phyloP scores from a whole-genome alignment of 2,113 vertebrate genomes.

The Amblyornis subalaris region DNA sequence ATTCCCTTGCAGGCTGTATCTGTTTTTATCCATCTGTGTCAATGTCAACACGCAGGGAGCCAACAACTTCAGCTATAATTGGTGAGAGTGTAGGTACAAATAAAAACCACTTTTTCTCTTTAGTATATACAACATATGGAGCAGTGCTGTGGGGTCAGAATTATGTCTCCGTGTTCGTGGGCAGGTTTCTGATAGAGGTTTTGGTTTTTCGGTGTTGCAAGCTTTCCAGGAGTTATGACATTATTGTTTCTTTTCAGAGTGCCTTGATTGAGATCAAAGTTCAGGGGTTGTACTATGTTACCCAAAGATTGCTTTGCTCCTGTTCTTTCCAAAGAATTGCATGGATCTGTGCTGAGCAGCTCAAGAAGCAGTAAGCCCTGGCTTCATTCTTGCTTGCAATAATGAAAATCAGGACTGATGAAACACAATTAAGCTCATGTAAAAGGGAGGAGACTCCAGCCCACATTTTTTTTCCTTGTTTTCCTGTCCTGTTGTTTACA shows the following conservation, averaged over 20 bases:
- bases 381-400: neutral
- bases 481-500: neutral
- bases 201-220: neutral
- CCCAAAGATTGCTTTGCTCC: neutral
- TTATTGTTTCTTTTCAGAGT: neutral
- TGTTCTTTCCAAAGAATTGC: neutral
- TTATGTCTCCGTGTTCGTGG: neutral
- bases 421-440: neutral
- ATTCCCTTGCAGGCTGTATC: neutral
- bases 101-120: neutral
- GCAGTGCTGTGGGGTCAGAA: neutral
- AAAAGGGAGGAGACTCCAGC: neutral
- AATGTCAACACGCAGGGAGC: neutral
- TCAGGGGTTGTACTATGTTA: neutral
- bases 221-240: neutral
- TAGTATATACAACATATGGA: conserved; percentile 14
- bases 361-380: neutral
- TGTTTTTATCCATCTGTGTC: conserved; percentile 20
- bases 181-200: neutral
- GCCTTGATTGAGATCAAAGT: conserved; percentile 35
- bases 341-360: neutral
- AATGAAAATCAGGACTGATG: neutral
- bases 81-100: conserved; percentile 20
- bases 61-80: neutral
- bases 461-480: neutral